phyloP scores from a whole-genome alignment of 2,113 vertebrate species.

The Sminthopsis crassicaudata region DNA sequence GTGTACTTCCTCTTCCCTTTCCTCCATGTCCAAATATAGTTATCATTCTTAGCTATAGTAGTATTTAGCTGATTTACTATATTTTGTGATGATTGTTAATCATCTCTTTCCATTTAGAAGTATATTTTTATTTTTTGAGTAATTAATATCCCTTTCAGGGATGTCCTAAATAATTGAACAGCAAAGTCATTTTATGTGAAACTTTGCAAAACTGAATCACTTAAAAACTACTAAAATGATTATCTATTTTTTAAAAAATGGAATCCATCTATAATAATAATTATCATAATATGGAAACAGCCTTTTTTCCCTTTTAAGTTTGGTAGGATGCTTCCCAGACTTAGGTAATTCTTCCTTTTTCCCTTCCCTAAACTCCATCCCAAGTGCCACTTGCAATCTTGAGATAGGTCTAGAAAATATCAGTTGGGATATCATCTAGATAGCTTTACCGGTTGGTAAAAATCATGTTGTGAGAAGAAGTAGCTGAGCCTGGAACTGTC shows the following conservation, averaged over 20 bases:
- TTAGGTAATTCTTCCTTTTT: background rate
- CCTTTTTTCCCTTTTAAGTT: background rate
- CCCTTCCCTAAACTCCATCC: background rate
- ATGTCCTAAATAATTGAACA: conserved; percentile 4
- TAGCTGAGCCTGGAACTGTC: background rate
- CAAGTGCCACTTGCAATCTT: background rate
- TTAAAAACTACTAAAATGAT: conserved; percentile 35
- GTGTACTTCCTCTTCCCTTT: background rate
- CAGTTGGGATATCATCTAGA: background rate
- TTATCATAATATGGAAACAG: conserved; percentile 4
- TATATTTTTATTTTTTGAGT: conserved; percentile 6
- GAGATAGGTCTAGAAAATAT: background rate
- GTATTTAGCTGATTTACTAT: background rate
- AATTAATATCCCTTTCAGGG: background rate
- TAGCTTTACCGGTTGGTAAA: background rate
- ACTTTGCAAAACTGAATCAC: background rate
- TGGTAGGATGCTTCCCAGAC: background rate
- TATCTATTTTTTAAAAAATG: background rate
- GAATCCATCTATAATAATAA: background rate
- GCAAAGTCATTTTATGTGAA: background rate
- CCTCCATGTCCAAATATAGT: background rate
- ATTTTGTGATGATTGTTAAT: conserved; percentile 19
- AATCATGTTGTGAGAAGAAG: background rate
- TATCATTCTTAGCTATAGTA: background rate
- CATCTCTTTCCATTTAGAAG: conserved; percentile 28